phyloP scores from a whole-genome alignment of 2,113 vertebrate species.

The Chloropsis cyanopogon region DNA sequence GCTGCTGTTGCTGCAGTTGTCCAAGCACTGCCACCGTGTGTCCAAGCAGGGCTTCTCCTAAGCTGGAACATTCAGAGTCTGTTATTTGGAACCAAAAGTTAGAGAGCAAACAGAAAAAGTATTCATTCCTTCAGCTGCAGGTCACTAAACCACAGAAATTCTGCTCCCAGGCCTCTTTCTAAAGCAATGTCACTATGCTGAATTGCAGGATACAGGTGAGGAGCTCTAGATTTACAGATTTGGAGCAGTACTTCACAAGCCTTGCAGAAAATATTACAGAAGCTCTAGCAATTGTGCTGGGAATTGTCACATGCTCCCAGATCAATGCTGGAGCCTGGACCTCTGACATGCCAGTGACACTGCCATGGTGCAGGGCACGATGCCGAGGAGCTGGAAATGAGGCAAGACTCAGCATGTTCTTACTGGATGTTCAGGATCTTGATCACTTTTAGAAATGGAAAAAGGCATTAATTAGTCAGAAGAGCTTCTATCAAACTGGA shows the following conservation, averaged over 20 bases:
- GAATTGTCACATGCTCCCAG: background rate
- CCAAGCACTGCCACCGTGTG: constrained; percentile 59
- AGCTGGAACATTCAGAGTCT: background rate
- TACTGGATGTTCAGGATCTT: background rate
- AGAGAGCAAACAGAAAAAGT: background rate
- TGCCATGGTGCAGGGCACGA: background rate
- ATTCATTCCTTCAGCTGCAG: background rate
- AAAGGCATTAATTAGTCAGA: background rate
- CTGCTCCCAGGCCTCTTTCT: background rate
- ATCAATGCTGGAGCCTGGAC: background rate
- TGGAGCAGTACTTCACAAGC: background rate
- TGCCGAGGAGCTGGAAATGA: background rate
- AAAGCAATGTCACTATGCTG: background rate
- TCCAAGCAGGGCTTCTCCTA: background rate
- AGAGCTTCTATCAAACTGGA: background rate
- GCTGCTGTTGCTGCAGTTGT: background rate
- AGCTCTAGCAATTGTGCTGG: background rate
- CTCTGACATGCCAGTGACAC: background rate
- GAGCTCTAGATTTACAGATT: background rate
- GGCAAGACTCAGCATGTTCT: background rate
- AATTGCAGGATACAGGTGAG: background rate
- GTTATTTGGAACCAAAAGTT: background rate
- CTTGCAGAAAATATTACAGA: background rate
- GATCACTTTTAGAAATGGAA: background rate
- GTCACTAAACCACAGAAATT: background rate